phyloP scores from a whole-genome alignment of 2,888 invertebrate species.

The Xestia sexstrigata region DNA sequence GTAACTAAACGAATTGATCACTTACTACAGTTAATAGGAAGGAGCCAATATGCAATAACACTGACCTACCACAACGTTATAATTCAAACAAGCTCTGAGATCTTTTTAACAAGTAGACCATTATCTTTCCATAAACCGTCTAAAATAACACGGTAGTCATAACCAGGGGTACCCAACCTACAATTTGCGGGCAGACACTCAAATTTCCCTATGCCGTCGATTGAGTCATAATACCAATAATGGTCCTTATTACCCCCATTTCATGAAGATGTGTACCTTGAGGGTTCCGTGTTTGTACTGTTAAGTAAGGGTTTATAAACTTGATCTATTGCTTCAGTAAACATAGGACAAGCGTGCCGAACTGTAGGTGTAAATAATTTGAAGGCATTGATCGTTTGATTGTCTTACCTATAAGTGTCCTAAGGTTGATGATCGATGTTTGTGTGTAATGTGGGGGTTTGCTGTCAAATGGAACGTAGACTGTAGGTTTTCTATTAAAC shows the following conservation, averaged over 20 bases:
- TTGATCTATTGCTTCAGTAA: constrained; percentile 84
- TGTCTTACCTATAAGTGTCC: constrained; percentile 47
- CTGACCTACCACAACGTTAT: constrained; percentile 3
- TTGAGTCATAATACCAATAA: constrained; percentile 87
- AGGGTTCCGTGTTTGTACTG: constrained; percentile 79
- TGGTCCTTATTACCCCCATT: constrained; percentile 70
- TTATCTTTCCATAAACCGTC: constrained; percentile 34
- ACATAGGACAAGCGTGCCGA: constrained; percentile 60
- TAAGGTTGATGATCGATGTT: constrained; percentile 7
- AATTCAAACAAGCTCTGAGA: background rate
- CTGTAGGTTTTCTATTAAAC: background rate
- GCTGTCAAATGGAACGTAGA: background rate
- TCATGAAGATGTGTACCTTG: constrained; percentile 83
- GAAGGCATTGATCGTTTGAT: constrained; percentile 40
- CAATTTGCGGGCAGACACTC: constrained; percentile 85
- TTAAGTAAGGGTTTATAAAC: constrained; percentile 81
- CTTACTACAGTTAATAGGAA: background rate
- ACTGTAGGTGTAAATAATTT: constrained; percentile 49
- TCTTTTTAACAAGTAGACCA: constrained; percentile 12
- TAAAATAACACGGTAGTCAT: constrained; percentile 62
- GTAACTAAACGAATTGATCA: background rate
- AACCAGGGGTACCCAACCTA: constrained; percentile 78
- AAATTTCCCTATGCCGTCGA: constrained; percentile 79
- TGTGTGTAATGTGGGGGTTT: background rate
- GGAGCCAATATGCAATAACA: background rate